Evolutionary conservation across 2,888 invertebrate species (phyloP).

Genomic region (Dendrolimus pini): DNA sequence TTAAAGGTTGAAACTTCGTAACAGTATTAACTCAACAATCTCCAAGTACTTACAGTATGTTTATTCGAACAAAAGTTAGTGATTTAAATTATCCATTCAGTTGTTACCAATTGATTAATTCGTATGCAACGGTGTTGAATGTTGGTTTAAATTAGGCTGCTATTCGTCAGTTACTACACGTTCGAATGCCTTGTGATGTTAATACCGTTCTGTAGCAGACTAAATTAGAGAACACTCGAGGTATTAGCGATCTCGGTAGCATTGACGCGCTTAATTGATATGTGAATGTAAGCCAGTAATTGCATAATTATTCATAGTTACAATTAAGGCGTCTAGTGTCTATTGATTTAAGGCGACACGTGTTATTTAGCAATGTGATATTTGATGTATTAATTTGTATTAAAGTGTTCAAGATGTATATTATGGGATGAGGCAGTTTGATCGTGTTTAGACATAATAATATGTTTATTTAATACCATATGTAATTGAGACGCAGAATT

Average conservation of each 20-base stretch:
- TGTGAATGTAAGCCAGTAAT: slow-evolving; percentile 27
- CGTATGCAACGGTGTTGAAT: neutral
- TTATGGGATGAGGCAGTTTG: no score
- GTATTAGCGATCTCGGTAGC: slow-evolving; percentile 29
- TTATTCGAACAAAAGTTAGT: no score
- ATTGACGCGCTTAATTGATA: slow-evolving; percentile 31
- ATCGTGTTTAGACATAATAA: no score
- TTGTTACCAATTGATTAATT: neutral
- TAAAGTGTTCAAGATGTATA: neutral
- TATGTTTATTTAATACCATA: no score
- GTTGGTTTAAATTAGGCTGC: slow-evolving; percentile 34
- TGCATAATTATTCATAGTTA: slow-evolving; percentile 28
- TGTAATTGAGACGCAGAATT: no score
- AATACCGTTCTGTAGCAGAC: slow-evolving; percentile 29
- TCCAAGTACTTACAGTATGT: no score
- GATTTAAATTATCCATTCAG: neutral
- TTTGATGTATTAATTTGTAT: slow-evolving; percentile 1
- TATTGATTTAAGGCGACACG: slow-evolving; percentile 15
- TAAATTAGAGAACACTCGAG: slow-evolving; percentile 25
- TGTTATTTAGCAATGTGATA: slow-evolving; percentile 15
- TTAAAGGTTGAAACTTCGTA: no score
- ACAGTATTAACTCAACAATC: no score
- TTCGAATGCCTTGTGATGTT: slow-evolving; percentile 46
- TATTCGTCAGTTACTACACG: slow-evolving; percentile 30
- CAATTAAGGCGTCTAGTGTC: slow-evolving; percentile 16